These are phyloP conservation scores for Atrichornis clamosus DNA, from an alignment of 2,113 vertebrate species.

Conservation along the genomic window DNA sequence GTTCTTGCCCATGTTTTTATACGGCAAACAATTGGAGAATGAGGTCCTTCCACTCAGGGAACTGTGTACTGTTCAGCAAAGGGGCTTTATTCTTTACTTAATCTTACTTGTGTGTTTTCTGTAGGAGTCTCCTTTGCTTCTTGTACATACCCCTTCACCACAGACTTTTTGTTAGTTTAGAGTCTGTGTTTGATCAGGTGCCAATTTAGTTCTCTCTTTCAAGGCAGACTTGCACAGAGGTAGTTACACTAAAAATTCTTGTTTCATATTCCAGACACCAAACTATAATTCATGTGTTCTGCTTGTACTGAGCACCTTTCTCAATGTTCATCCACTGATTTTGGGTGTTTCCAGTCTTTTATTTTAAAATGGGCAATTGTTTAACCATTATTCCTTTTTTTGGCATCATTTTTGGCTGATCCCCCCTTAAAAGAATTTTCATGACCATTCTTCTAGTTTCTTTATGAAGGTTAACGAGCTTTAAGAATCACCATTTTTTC, in stretches of 20 bases:
- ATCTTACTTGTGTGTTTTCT: neutral
- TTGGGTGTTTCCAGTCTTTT: neutral
- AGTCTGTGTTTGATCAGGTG: neutral
- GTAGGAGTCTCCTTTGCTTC: neutral
- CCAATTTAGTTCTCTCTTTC: neutral
- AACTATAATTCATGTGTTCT: neutral
- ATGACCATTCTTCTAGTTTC: neutral
- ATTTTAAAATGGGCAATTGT: neutral
- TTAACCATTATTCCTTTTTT: neutral
- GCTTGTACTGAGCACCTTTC: neutral
- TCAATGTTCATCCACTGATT: neutral
- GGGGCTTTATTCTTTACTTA: neutral
- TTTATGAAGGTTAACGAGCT: neutral
- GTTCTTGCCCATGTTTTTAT: neutral
- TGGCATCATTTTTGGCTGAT: neutral
- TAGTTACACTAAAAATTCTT: neutral
- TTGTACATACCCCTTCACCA: neutral
- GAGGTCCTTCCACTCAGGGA: neutral
- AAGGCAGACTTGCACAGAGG: neutral
- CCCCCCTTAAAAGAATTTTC: neutral
- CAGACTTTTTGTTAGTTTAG: neutral
- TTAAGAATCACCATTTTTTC: neutral
- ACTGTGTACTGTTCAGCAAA: neutral
- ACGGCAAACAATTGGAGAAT: fast-evolving
- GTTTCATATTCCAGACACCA: neutral